These are phyloP conservation scores for Mythimna impura DNA, from an alignment of 2,888 invertebrate genomes.

Conservation along the genomic window DNA sequence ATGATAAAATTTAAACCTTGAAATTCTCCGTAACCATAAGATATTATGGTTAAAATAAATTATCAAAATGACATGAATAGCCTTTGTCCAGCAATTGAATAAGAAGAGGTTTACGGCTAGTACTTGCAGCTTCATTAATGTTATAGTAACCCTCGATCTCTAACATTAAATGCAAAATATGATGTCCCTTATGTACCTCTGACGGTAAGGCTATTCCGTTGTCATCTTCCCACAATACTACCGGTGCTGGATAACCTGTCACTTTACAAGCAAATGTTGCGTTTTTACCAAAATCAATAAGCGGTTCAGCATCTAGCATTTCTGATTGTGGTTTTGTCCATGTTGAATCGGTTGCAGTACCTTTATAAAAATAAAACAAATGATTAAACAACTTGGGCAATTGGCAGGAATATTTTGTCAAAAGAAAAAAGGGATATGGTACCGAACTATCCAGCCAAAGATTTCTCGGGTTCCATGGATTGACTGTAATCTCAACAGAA, in stretches of 20 bases:
- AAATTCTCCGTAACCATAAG: too few relatives aligned
- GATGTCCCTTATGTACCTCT: conserved; percentile 49
- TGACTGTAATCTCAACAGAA: too few relatives aligned
- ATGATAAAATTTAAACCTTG: too few relatives aligned
- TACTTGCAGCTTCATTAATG: not conserved
- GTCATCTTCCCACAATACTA: conserved; percentile 76
- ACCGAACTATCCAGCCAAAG: too few relatives aligned
- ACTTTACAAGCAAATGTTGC: conserved; percentile 78
- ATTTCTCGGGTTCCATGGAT: too few relatives aligned
- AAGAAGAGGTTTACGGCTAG: too few relatives aligned
- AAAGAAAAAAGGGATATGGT: too few relatives aligned
- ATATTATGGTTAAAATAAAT: too few relatives aligned
- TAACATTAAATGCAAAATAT: not conserved
- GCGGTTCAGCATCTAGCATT: conserved; percentile 68
- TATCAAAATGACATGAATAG: not conserved
- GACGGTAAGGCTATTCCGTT: conserved; percentile 50
- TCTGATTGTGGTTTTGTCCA: conserved; percentile 67
- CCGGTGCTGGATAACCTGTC: conserved; percentile 75
- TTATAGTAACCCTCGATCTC: not conserved
- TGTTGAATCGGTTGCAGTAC: conserved; percentile 56
- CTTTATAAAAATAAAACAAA: conserved; percentile 16
- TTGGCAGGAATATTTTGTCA: too few relatives aligned
- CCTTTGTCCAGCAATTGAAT: not conserved
- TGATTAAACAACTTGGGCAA: too few relatives aligned
- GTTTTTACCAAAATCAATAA: conserved; percentile 72